Evolutionary conservation across 1,140 invertebrate genomes (phyloP).

Genomic region (Ylistrum balloti): DNA sequence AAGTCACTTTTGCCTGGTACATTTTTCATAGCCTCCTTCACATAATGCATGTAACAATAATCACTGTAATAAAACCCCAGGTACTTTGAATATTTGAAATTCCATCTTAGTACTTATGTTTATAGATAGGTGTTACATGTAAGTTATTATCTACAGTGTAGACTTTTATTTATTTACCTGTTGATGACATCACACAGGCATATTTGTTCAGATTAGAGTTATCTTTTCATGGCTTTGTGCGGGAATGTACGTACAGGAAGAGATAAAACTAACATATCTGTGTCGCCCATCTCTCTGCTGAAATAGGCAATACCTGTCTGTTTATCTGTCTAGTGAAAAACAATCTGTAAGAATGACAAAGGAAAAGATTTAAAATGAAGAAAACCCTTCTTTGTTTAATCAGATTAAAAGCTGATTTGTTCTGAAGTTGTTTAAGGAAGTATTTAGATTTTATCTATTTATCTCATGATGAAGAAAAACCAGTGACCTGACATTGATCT

Average conservation of each 20-base stretch:
- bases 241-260: constrained; percentile 16
- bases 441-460: too few species aligned
- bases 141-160: constrained; percentile 17
- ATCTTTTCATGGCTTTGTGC: background rate
- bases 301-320: background rate
- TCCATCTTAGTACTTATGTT: background rate
- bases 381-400: too few species aligned
- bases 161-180: constrained; percentile 10
- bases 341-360: background rate
- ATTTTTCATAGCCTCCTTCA: too few species aligned
- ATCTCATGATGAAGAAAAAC: too few species aligned
- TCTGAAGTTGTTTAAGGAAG: too few species aligned
- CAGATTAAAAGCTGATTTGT: too few species aligned
- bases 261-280: background rate
- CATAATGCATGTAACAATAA: background rate
- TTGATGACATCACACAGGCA: background rate
- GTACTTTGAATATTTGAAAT: background rate
- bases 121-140: background rate
- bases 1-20: too few species aligned
- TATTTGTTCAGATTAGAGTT: constrained; percentile 22
- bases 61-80: background rate
- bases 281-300: background rate
- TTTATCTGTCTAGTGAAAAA: background rate
- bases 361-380: background rate
- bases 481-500: too few species aligned